Evolutionary conservation across 2,113 vertebrate species (phyloP), one percentile per base, ranked within the genome.

Genomic region (Lampris incognitus): DNA sequence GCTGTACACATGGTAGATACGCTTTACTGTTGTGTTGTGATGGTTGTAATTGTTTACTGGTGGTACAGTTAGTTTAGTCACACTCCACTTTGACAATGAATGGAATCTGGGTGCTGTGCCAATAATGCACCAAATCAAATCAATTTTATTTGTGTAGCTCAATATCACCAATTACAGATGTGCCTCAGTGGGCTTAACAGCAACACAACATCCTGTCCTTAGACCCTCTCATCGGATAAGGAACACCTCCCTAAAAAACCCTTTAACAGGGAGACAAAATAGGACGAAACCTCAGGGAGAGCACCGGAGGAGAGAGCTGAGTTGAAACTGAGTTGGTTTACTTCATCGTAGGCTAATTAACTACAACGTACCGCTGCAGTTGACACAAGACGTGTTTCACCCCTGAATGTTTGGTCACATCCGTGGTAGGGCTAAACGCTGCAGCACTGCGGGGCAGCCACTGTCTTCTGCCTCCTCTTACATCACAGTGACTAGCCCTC

Each of bases 231-330:
- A 24, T 24, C 24, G 0, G 24, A 24, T 24, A 24, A 24, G 24
- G 24, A 24, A 24, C 24, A 24, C 24, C 24, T 24, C 24, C 24
- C 24, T 24, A 24, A 24, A 24, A 24, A 24, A 24, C 0, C 24
- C 24, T 24, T 24, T 24, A 24, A 24, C 24, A 24, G 24, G 24
- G 24, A 24, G 24, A 24, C 24, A 24, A 24, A 24, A 24, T 24
- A 24, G 24, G 24, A 24, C 24, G 24, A 24, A 24, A 24, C 24
- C 24, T 24, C 24, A 24, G 24, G 24, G 24, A 24, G 24, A 24
- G 24, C 24, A 24, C 48, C 0, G 3, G 59, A 80, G 13, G 69
- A 88, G 82, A 76, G 72, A 83, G 75, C 72, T 64, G 68, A 65
- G 82, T 74, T 40, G 54, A 58, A 76, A 80, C 58, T 66, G 63